Base-by-base conservation (phyloP, 2,888 invertebrate species). In the Caenorhabditis angaria region DNA sequence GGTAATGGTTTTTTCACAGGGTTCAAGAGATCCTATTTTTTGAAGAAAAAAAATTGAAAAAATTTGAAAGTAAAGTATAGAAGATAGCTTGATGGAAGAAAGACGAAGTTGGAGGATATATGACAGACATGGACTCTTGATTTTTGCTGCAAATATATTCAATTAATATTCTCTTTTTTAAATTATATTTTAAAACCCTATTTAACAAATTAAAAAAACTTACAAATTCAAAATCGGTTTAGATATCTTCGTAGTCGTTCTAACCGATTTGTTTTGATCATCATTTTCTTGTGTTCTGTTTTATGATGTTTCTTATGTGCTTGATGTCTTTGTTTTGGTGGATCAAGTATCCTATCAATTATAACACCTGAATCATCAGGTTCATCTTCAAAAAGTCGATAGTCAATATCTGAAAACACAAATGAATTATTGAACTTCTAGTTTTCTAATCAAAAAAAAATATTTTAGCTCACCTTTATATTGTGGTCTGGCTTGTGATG, bases 321-420 rank as follows among this genome's bases (percentile, higher is more conserved):
- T 4, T 27, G 4, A 18, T 27, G 27, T 14, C 5, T 4, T 12
- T 8, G 48, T 5, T 25, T 3, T 2, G 6, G 25, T 6, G 27
- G 54, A 4, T 54, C 54, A 3, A 10, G 24, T 18, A 54, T 27
- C 25, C 25, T 20, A 24, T 54, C 54, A 3, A 54, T 18, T 18
- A 54, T 18, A 25, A 54, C 54, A 8, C 54, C 54, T 3, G 22
- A 24, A 20, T 54, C 54, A 18, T 54, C 54, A 18, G 3, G 10
- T 6, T 41, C 41, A 12, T 54, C 54, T 27, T 54, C 54, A 18
- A 54, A 54, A 10, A 54, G 27, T 5, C 28, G 54, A 18, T 27
- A 54, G 27, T 54, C 54, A 5, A 54, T 18, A 1, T 54, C 54
- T 54, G 27, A 27, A 54, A 54, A 27, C 18, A 54, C 3, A 54